Evolutionary conservation across 1,140 invertebrate genomes (phyloP).

Genomic region (Brachionus rubens): DNA sequence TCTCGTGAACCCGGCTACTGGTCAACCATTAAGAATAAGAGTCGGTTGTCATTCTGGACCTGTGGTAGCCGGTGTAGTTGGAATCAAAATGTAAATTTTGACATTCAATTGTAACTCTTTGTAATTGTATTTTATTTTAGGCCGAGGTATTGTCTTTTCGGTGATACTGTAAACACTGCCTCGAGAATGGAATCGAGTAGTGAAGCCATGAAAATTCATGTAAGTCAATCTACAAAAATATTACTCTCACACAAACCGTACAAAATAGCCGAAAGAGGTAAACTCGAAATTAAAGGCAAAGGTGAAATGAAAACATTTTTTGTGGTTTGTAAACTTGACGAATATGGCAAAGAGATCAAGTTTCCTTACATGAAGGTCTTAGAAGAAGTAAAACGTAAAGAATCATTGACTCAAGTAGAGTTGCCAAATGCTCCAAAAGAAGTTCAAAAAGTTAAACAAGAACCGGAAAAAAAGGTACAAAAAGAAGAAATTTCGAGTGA

Average conservation of each 20-base stretch:
- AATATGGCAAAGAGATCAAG: conserved; percentile 19
- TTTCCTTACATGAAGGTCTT: conserved; percentile 30
- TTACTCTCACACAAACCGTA: conserved; percentile 71
- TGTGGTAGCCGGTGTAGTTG: conserved; percentile 45
- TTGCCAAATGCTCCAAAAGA: not conserved
- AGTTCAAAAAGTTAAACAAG: not conserved
- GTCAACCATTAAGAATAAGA: conserved; percentile 80
- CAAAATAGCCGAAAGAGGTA: conserved; percentile 70
- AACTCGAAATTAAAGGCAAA: conserved; percentile 62
- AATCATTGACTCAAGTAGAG: not conserved
- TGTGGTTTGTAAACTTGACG: conserved; percentile 7
- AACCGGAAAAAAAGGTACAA: conserved; percentile 6
- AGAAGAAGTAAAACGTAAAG: conserved; percentile 8
- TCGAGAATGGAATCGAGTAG: conserved; percentile 32
- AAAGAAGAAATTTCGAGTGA: too few relatives aligned
- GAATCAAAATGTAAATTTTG: conserved; percentile 45
- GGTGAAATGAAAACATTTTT: conserved; percentile 87
- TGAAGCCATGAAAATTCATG: conserved; percentile 81
- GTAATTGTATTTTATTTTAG: conserved; percentile 72
- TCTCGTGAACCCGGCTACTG: conserved; percentile 82
- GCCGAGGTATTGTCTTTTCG: conserved; percentile 85
- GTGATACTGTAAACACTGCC: conserved; percentile 81
- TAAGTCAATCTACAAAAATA: conserved; percentile 79
- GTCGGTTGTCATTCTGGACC: conserved; percentile 63
- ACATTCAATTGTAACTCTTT: conserved; percentile 32